phyloP scores from a whole-genome alignment of 2,888 invertebrate genomes.

The Raillietiella orientalis region DNA sequence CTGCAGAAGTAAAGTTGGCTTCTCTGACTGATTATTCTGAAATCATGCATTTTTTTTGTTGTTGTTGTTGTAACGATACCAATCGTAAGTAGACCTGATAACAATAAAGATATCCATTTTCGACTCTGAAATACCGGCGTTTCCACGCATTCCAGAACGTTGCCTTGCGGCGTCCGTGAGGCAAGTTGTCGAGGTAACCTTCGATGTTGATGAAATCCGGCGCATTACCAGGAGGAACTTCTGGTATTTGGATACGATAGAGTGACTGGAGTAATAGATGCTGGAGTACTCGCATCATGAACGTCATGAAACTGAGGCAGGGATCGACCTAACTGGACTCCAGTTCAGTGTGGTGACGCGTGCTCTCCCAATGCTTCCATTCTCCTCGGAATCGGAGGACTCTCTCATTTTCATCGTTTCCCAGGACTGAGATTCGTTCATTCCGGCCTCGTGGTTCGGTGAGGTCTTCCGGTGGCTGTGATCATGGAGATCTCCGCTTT shows the following conservation, averaged over 20 bases:
- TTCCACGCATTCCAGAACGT: constrained; percentile 23
- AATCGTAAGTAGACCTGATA: constrained; percentile 13
- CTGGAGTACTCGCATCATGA: background rate
- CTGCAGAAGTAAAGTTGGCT: constrained; percentile 14
- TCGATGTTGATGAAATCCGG: constrained; percentile 15
- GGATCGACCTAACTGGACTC: no score
- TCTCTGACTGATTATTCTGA: constrained; percentile 14
- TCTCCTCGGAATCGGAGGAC: no score
- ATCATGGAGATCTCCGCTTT: no score
- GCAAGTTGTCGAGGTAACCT: constrained; percentile 19
- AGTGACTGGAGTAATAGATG: background rate
- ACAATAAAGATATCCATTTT: constrained; percentile 18
- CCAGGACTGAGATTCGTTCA: no score
- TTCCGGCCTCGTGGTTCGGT: no score
- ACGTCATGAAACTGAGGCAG: no score
- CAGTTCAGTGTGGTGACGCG: no score
- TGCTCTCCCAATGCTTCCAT: no score
- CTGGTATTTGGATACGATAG: no score
- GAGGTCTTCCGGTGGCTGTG: no score
- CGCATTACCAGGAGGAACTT: no score
- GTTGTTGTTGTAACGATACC: background rate
- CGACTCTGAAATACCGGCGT: constrained; percentile 18
- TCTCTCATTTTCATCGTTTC: no score
- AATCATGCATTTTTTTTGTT: constrained; percentile 1
- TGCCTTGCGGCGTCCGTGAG: constrained; percentile 17